Conservation (phyloP, 2,113 vertebrate species). For the Calypte anna region DNA sequence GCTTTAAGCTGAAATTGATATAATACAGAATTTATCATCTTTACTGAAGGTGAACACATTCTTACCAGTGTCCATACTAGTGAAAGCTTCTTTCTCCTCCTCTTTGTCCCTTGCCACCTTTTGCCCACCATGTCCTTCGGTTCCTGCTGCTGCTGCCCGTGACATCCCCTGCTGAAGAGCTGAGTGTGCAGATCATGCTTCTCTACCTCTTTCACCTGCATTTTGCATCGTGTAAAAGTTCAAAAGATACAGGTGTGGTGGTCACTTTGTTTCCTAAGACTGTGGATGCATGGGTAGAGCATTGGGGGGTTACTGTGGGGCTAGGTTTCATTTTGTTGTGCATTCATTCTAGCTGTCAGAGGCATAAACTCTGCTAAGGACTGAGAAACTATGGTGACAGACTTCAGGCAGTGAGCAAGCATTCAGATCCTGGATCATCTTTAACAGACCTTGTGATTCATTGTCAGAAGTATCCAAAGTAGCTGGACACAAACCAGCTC, state of each 20-base stretch:
- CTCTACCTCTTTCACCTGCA: not conserved
- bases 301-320: not conserved
- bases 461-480: not conserved
- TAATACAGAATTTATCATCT: not conserved
- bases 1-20: not conserved
- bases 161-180: not conserved
- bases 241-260: not conserved
- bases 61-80: fast-evolving
- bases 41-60: not conserved
- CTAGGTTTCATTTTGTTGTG: not conserved
- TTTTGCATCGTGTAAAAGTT: not conserved
- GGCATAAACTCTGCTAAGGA: not conserved
- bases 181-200: not conserved
- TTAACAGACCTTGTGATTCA: not conserved
- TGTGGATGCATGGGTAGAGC: not conserved
- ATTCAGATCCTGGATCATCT: not conserved
- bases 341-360: not conserved
- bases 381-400: not conserved
- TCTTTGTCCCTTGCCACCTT: not conserved
- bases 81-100: not conserved
- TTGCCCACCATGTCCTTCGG: not conserved
- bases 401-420: not conserved
- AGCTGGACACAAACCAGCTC: not conserved
- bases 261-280: not conserved
- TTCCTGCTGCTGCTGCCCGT: not conserved